These are phyloP conservation scores for Staurois parvus DNA, from an alignment of 2,797 vertebrate species.

Conservation along the genomic window DNA sequence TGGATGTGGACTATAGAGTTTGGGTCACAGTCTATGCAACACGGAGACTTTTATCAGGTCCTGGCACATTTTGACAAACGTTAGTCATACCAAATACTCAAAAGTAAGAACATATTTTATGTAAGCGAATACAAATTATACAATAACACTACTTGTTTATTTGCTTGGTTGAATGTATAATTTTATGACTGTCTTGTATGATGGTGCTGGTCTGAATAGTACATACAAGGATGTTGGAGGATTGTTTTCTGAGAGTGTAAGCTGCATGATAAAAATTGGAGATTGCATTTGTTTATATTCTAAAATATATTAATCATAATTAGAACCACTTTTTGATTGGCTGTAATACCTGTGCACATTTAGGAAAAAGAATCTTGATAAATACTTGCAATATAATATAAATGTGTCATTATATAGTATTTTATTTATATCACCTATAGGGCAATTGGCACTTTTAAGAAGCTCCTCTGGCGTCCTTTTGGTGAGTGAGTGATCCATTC, in stretches of 20 bases:
- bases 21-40: not conserved
- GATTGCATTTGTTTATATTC: not conserved
- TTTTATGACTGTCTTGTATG: not conserved
- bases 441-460: conserved; percentile 9
- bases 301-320: not conserved
- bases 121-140: not conserved
- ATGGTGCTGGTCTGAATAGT: not conserved
- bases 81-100: not conserved
- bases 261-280: not conserved
- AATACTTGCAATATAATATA: not conserved
- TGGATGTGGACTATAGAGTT: not conserved
- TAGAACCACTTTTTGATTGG: not conserved
- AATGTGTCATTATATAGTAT: conserved; percentile 15
- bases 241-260: not conserved
- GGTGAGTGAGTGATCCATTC: conserved; percentile 2
- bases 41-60: not conserved
- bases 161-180: not conserved
- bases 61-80: no score
- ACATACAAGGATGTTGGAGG: not conserved
- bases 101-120: not conserved
- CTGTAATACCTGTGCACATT: not conserved
- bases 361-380: not conserved
- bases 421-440: conserved; percentile 15
- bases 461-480: conserved; percentile 7
- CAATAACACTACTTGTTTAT: not conserved